phyloP scores from a whole-genome alignment of 2,888 invertebrate species.

The Bombylius discolor region DNA sequence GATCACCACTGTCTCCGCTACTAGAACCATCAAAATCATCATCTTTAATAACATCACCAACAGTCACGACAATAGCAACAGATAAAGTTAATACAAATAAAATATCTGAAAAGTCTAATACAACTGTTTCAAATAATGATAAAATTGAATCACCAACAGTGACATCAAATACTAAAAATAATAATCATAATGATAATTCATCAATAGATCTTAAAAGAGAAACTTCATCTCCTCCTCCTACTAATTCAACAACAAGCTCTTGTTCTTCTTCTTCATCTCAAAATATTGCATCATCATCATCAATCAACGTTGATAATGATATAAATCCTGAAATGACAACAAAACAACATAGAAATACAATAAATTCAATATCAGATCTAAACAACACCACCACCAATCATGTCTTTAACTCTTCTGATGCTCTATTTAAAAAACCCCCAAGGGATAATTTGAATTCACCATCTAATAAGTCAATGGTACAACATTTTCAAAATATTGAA shows the following conservation, averaged over 20 bases:
- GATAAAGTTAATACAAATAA: background rate
- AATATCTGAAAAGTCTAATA: slow-evolving; percentile 7
- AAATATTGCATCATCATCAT: background rate
- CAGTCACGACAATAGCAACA: slow-evolving; percentile 12
- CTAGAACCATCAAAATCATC: slow-evolving; percentile 13
- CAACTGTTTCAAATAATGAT: slow-evolving; percentile 9
- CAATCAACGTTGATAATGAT: background rate
- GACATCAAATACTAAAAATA: slow-evolving; percentile 14
- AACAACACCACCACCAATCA: slow-evolving; percentile 16
- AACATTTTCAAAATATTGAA: slow-evolving; percentile 51
- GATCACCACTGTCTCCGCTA: slow-evolving; percentile 15
- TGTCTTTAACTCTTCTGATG: background rate
- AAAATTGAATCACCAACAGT: slow-evolving; percentile 24
- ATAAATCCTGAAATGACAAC: slow-evolving; percentile 7
- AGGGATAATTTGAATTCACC: slow-evolving; percentile 6
- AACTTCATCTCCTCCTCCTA: background rate
- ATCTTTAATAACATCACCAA: slow-evolving; percentile 8
- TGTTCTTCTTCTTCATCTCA: background rate
- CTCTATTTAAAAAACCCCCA: background rate
- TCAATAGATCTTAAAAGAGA: background rate
- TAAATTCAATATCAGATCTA: background rate
- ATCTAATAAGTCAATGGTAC: slow-evolving; percentile 18
- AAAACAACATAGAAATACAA: background rate
- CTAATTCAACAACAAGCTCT: no score
- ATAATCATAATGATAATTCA: background rate